Percentiles rank a stretch among this genome's conserved stretches.
Evolutionary conservation across 1,140 invertebrate genomes (phyloP).

Genomic region (Drepana arcuata): DNA sequence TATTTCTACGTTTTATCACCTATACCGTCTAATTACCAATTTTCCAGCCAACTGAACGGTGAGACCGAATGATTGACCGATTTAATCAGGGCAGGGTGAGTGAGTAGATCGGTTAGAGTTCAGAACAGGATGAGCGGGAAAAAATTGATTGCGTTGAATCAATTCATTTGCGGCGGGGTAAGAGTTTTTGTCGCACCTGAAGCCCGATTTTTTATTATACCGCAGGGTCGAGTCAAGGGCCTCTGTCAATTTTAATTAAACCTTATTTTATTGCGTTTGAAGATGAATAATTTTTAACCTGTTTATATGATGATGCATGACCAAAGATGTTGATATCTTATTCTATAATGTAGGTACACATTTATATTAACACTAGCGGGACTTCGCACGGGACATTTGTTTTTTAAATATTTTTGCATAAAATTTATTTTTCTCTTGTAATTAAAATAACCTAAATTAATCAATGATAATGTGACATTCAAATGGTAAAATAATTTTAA

Average conservation of each 20-base stretch:
- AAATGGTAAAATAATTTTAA: no score
- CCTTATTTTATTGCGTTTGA: slow-evolving; percentile 1
- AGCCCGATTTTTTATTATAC: slow-evolving; percentile 37
- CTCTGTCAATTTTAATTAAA: slow-evolving; percentile 49
- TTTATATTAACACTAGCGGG: no score
- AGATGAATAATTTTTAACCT: no score
- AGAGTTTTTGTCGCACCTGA: slow-evolving; percentile 50
- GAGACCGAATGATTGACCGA: slow-evolving; percentile 62
- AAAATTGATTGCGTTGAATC: slow-evolving; percentile 60
- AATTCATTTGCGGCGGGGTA: slow-evolving; percentile 51
- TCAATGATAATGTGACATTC: no score
- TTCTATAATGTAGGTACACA: no score
- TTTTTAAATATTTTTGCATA: no score
- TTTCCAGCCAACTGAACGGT: slow-evolving; percentile 64
- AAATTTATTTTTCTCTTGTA: no score
- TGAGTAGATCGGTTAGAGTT: slow-evolving; percentile 30
- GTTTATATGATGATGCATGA: no score
- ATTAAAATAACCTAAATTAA: no score
- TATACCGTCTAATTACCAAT: slow-evolving; percentile 62
- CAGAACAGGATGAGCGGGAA: slow-evolving; percentile 26
- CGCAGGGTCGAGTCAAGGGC: no score
- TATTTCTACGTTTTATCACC: slow-evolving; percentile 44
- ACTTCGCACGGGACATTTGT: no score
- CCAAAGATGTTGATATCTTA: no score
- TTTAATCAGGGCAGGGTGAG: slow-evolving; percentile 53